Conservation (phyloP, 2,113 vertebrate genomes). For the Campylomormyrus numenius region DNA sequence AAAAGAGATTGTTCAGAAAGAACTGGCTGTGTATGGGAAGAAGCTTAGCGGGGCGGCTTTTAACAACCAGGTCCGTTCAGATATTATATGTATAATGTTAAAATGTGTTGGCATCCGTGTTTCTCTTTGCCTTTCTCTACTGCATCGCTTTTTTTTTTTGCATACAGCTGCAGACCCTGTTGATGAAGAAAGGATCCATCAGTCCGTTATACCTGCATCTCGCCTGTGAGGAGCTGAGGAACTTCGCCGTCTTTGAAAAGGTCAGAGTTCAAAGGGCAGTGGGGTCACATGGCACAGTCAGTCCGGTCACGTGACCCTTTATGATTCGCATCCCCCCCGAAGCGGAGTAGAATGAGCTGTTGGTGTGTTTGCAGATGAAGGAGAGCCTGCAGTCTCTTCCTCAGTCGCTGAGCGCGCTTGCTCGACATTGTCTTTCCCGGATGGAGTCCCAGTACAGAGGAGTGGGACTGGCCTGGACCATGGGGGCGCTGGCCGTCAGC, state of each 20-base stretch:
- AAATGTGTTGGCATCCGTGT: not conserved
- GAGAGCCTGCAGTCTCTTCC: slow-evolving; percentile 63
- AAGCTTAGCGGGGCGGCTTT: slow-evolving; percentile 78
- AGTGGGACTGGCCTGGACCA: slow-evolving; percentile 51
- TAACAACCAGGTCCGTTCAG: slow-evolving; percentile 74
- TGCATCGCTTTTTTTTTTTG: not conserved
- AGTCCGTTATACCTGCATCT: slow-evolving; percentile 73
- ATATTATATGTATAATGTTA: no score
- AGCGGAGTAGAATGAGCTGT: not conserved
- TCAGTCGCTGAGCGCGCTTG: slow-evolving; percentile 57
- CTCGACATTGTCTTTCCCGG: slow-evolving; percentile 59
- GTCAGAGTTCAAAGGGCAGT: slow-evolving; percentile 38
- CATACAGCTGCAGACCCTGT: slow-evolving; percentile 67
- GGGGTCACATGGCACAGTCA: not conserved
- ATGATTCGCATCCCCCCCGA: not conserved
- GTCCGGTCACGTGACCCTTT: not conserved
- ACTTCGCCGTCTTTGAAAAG: slow-evolving; percentile 73
- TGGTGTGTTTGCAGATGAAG: slow-evolving; percentile 51
- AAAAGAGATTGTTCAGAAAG: slow-evolving; percentile 65
- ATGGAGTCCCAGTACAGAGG: slow-evolving; percentile 63
- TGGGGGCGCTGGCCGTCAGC: slow-evolving; percentile 63
- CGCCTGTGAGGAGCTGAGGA: slow-evolving; percentile 75
- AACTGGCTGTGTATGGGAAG: slow-evolving; percentile 72
- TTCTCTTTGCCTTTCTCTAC: not conserved
- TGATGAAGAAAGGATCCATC: slow-evolving; percentile 70